Conservation (phyloP, 1,140 invertebrate genomes). For the Heliconius nattereri region DNA sequence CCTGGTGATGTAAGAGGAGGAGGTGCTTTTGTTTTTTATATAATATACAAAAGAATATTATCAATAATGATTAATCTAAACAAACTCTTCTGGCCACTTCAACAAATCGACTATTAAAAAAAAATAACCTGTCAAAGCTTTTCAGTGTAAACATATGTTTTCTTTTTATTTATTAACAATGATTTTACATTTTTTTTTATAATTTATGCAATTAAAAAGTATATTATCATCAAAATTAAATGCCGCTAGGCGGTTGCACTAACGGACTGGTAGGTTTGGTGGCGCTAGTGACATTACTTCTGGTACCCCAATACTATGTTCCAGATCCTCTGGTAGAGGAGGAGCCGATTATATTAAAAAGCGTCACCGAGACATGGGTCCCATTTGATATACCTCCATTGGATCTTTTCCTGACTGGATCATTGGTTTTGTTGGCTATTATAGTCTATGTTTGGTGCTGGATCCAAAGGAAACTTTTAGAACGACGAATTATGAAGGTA, state of each 20-base stretch:
- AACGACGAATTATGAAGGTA: conserved; percentile 68
- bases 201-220: conserved; percentile 13
- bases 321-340: conserved; percentile 45
- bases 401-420: conserved; percentile 53
- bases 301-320: conserved; percentile 65
- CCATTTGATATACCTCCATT: conserved; percentile 52
- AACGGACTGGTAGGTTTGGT: conserved; percentile 58
- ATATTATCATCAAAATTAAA: conserved; percentile 28
- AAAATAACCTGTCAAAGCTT: not conserved
- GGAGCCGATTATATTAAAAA: conserved; percentile 21
- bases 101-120: not conserved
- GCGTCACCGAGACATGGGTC: conserved; percentile 39
- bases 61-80: not conserved
- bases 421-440: conserved; percentile 49
- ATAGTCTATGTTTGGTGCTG: conserved; percentile 64
- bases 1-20: no score
- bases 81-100: not conserved
- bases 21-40: no score
- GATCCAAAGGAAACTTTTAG: conserved; percentile 73
- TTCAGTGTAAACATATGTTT: conserved; percentile 15
- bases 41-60: no score
- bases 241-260: conserved; percentile 62
- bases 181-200: conserved; percentile 9
- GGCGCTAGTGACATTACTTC: conserved; percentile 55
- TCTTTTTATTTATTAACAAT: conserved; percentile 8